Conservation (phyloP, 2,113 vertebrate genomes). For the Myocastor coypus region DNA sequence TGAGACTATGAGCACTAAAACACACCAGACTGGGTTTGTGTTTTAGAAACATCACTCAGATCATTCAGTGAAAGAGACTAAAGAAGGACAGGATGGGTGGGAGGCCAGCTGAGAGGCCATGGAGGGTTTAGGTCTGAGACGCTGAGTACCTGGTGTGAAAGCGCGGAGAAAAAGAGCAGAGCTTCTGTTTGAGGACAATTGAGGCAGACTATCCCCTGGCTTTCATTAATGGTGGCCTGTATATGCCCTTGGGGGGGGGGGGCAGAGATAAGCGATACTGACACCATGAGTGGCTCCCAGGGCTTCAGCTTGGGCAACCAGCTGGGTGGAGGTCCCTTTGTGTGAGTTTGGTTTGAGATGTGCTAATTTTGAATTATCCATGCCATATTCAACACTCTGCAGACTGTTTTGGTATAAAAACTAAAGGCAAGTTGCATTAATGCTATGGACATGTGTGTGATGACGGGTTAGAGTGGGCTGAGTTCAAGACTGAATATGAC, state of each 20-base stretch:
- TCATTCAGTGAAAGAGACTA: not conserved
- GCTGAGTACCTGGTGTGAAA: not conserved
- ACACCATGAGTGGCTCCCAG: not conserved
- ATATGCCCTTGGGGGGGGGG: no score
- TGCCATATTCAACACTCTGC: not conserved
- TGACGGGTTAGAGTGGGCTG: not conserved
- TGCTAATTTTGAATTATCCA: not conserved
- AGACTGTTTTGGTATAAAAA: not conserved
- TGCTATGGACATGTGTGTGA: not conserved
- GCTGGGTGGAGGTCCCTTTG: not conserved
- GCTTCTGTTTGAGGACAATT: not conserved
- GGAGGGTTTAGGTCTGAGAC: not conserved
- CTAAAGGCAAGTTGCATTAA: not conserved
- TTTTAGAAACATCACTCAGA: not conserved
- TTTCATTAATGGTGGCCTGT: not conserved
- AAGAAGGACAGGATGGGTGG: not conserved
- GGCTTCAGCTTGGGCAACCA: not conserved
- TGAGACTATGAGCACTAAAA: not conserved
- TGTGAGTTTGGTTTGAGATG: not conserved
- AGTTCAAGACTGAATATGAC: not conserved
- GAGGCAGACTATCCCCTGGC: not conserved
- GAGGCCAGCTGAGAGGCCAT: not conserved
- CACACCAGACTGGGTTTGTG: not conserved
- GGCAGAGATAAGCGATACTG: not conserved
- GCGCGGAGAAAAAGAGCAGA: no score